Evolutionary conservation across 2,888 invertebrate species (phyloP), one percentile per base, ranked within the genome.

Genomic region (Calliphora vomitoria): DNA sequence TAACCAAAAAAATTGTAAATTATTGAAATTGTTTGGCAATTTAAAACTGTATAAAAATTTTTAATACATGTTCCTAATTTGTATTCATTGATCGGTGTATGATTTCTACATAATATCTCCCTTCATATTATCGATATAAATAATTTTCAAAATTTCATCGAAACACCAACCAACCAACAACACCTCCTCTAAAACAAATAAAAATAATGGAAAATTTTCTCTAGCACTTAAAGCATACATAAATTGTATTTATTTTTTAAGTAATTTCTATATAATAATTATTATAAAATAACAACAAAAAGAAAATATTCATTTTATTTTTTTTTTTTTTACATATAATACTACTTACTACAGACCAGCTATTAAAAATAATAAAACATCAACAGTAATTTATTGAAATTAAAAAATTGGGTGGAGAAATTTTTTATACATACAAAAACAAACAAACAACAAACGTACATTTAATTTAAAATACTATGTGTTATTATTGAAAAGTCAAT

Each of bases 391-490:
- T 72, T 86, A 85, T 89, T 85, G 87, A 86, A 89, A 88, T 85
- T 88, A 89, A 90, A 93, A 86, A 93, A 92, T 90, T 93, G 93
- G 93, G 93, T 93, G 93, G 93, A 93, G 93, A 92, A 93, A 92
- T 91, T 90, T 91, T 84, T 66, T 75, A 66, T 78, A 78, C 35
- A 55, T 78, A 76, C 47, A 80, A 44, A 72, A 55, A 53, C 11
- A 50, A 25, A 15, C 13, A n/a, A 20, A 31, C 6, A 38, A 58
- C 5, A 25, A 78, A 66, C 18, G 44, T 85, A 60, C 25, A 71
- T 75, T 44, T 66, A 71, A 66, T 66, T 81, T 69, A 64, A 64
- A 81, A 69, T 76, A 78, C 6, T 80, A 82, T 74, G 74, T 80
- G 38, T 72, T 47, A 25, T 53, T 75, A 69, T 64, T 74, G 25